Base-by-base conservation (phyloP, 2,113 vertebrate species). In the Cinclus mexicanus region DNA sequence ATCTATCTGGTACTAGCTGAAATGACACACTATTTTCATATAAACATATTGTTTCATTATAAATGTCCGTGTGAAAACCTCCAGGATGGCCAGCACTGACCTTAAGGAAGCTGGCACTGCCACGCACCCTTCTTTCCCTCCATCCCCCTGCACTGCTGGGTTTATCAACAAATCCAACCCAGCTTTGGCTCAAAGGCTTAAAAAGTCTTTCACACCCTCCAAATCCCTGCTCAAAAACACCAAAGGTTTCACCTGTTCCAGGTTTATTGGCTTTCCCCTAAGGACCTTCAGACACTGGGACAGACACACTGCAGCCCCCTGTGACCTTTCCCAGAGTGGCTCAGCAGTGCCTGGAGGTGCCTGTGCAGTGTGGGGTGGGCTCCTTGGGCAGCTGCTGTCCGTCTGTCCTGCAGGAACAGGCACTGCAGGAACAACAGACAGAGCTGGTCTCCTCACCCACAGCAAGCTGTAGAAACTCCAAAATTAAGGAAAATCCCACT, bases 261-360 rank as follows among this genome's bases (percentile, higher is more conserved):
- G 19, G 25, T 6, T 42, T 31, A 29, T 53, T 41, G 50, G 14
- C 53, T 56, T 56, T 41, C 52, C 63, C 63, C 6, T 3, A 12
- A n/a, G 35, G 35, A 33, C 44, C 55, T 31, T 19, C 14, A 29
- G 68, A 33, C 3, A 3, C 21, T 0, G 2, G 18, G 52, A 44
- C 63, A 42, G 57, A 55, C 13, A 15, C 9, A 3, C n/a, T 2
- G 19, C 49, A 29, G 18, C 24, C 20, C 20, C 55, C 26, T 37
- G 0, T 0, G 6, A 3, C 12, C 29, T 12, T 7, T 8, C n/a
- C 26, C 2, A 0, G 5, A 6, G 28, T 8, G 25, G 53, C 25
- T 49, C 41, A 8, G 56, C 31, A 13, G 55, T 37, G 35, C 25
- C 46, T 6, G 0, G 22, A 44, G n/a, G 39, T 41, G 55, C 46